phyloP scores from a whole-genome alignment of 1,140 invertebrate genomes.

The Bombus confusus region DNA sequence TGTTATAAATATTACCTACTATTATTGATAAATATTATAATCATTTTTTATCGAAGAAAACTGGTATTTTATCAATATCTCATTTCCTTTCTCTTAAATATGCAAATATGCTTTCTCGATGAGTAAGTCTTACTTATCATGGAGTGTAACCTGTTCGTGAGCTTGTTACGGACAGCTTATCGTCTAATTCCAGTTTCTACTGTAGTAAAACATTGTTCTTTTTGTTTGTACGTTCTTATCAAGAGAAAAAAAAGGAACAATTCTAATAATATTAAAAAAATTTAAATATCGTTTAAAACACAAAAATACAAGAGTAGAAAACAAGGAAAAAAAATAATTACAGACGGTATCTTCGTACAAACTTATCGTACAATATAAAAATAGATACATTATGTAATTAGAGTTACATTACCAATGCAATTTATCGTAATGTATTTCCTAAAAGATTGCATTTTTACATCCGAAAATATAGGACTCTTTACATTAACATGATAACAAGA shows the following conservation, averaged over 20 bases:
- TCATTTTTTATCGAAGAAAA: constrained; percentile 3
- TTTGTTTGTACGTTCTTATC: not conserved
- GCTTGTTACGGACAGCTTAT: constrained; percentile 9
- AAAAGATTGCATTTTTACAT: not conserved
- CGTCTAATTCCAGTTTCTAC: not conserved
- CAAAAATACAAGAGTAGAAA: not conserved
- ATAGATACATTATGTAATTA: constrained; percentile 10
- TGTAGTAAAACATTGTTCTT: not conserved
- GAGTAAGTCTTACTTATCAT: constrained; percentile 1
- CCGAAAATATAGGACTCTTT: not conserved
- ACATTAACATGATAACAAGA: not conserved
- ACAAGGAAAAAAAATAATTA: too few species aligned
- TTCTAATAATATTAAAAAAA: not conserved
- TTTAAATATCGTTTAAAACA: not conserved
- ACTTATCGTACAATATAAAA: not conserved
- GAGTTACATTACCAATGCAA: not conserved
- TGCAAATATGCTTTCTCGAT: constrained; percentile 19
- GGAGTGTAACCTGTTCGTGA: constrained; percentile 27
- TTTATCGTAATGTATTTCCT: not conserved
- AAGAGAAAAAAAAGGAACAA: not conserved
- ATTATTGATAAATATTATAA: too few species aligned
- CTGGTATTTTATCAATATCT: not conserved
- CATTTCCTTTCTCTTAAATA: constrained; percentile 9
- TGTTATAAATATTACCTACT: not conserved
- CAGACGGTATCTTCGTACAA: not conserved